These are phyloP conservation scores for Orientallactaga sibirica DNA, from an alignment of 2,797 vertebrate genomes.

Conservation along the genomic window DNA sequence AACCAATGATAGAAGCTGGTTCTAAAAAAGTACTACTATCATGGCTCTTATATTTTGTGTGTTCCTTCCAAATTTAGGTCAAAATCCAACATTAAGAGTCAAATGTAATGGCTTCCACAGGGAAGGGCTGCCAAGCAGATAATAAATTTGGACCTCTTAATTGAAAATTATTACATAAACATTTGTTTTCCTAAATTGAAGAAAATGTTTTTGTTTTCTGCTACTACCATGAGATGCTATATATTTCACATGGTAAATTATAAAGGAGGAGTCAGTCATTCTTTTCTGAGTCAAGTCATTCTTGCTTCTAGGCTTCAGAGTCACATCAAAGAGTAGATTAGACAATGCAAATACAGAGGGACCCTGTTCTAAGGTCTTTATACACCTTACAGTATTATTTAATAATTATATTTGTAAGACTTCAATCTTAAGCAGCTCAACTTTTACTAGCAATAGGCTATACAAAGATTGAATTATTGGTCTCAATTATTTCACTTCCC, in stretches of 20 bases:
- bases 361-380: background rate
- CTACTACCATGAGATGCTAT: background rate
- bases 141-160: constrained; percentile 58
- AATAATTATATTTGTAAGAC: background rate
- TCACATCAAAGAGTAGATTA: constrained; percentile 48
- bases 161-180: constrained; percentile 58
- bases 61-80: constrained; percentile 54
- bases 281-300: background rate
- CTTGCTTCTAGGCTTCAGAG: constrained; percentile 22
- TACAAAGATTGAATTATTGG: background rate
- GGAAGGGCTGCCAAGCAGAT: constrained; percentile 57
- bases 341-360: constrained; percentile 1
- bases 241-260: constrained; percentile 46
- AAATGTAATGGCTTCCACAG: constrained; percentile 24
- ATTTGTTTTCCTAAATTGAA: constrained; percentile 64
- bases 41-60: constrained; percentile 6
- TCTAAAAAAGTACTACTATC: background rate
- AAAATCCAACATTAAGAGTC: constrained; percentile 62
- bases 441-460: background rate
- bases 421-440: constrained; percentile 38
- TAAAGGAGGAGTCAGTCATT: constrained; percentile 19
- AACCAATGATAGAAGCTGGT: background rate
- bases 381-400: background rate
- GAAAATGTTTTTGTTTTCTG: constrained; percentile 42
- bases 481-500: background rate